Evolutionary conservation across 2,888 invertebrate species (phyloP), one percentile per base, ranked within the genome.

Genomic region (Erebia ligea): DNA sequence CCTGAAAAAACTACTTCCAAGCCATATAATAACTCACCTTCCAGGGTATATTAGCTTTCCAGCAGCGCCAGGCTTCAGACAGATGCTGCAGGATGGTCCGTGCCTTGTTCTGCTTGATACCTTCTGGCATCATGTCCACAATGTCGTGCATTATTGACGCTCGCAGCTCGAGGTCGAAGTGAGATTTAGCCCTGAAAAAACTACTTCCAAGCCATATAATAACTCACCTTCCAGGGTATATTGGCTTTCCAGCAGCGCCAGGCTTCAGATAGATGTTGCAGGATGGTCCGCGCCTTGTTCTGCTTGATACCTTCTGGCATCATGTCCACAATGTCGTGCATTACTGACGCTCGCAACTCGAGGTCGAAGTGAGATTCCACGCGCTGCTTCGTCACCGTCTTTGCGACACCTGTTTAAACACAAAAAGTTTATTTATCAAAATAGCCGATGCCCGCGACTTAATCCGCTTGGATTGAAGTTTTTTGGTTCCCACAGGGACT

Each of bases 241-340:
- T 99, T 99, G 0, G 99, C 99, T 87, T 99, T 99, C 99, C 99
- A 99, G 89, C 99, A 99, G 71, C 99, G 93, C 99, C 99, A 99
- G 0, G 99, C 99, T 90, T 99, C 99, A 45, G 98, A 99, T 73
- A 99, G 94, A 94, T 99, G 99, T 86, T 99, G 99, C 79, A 99
- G 94, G 80, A 99, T 99, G 3, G 99, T 99, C 78, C 99, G 95
- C 0, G 99, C 99, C 89, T 99, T 99, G 92, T 99, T 99, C 90
- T 99, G 99, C 85, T 99, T 99, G 86, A 99, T 99, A 76, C 99
- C 99, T 90, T 99, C 99, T 0, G 99, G 99, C 99, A 99, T 99
- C 99, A 99, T 99, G 84, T 99, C 99, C n/a, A 99, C 97, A 77
- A 99, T 99, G 85, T 99, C 99, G 92, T 97, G 96, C 97, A 97